These are phyloP conservation scores for Tupaia tana DNA, from an alignment of 2,113 vertebrate species.

Conservation along the genomic window DNA sequence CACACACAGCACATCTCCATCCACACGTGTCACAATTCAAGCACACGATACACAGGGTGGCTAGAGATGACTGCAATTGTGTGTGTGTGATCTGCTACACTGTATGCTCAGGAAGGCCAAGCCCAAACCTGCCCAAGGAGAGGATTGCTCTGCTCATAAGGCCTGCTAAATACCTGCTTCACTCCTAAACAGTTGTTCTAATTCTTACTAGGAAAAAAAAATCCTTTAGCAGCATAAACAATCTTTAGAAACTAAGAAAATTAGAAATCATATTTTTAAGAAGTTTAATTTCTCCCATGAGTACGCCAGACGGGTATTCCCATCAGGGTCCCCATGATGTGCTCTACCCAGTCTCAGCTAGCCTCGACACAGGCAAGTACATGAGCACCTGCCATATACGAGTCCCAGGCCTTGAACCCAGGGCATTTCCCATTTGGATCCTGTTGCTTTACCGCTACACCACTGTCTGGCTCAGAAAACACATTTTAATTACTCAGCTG, in stretches of 20 bases:
- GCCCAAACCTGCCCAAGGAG: not conserved
- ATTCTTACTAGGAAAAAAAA: not conserved
- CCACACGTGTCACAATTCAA: not conserved
- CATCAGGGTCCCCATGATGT: too few species aligned
- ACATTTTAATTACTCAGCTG: not conserved
- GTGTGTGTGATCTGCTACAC: not conserved
- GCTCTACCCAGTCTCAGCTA: too few species aligned
- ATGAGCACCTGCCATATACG: too few species aligned
- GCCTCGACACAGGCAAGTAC: too few species aligned
- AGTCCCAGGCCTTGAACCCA: too few species aligned
- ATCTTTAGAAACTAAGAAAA: not conserved
- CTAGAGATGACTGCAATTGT: not conserved
- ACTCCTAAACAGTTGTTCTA: not conserved
- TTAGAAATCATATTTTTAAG: not conserved
- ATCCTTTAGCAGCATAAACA: not conserved
- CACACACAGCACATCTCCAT: not conserved
- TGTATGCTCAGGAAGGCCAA: not conserved
- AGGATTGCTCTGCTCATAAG: not conserved
- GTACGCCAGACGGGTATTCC: too few species aligned
- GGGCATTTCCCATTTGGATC: too few species aligned
- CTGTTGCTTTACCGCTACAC: too few species aligned
- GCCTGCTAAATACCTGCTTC: not conserved
- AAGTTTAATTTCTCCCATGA: too few species aligned
- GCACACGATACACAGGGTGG: not conserved
- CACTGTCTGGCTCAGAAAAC: too few species aligned